Evolutionary conservation across 1,140 invertebrate species (phyloP).

Genomic region (Diplogasteroides magnus): DNA sequence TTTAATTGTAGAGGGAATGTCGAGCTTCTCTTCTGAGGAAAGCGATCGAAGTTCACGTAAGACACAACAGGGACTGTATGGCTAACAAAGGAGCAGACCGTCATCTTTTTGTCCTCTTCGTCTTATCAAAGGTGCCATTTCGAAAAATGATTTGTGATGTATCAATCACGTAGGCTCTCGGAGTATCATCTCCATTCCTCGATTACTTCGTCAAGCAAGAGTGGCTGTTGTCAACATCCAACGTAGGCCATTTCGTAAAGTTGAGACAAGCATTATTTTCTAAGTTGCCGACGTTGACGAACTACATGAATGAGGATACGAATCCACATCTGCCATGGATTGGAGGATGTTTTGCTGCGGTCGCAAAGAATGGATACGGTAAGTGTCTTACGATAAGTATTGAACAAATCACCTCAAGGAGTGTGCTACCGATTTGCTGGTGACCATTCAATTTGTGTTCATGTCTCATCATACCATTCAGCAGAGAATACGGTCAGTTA

Average conservation of each 20-base stretch:
- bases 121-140: conserved; percentile 83
- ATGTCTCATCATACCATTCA: conserved; percentile 58
- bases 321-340: conserved; percentile 12
- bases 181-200: conserved; percentile 62
- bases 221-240: conserved; percentile 93
- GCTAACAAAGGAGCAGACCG: conserved; percentile 88
- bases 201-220: conserved; percentile 87
- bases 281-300: conserved; percentile 33
- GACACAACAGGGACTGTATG: conserved; percentile 72
- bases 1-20: conserved; percentile 51
- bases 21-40: conserved; percentile 62
- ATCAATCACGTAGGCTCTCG: conserved; percentile 48
- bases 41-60: conserved; percentile 71
- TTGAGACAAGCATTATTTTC: no score
- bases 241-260: no score
- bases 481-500: conserved; percentile 50
- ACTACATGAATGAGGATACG: conserved; percentile 12
- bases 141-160: background rate
- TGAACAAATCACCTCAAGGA: background rate
- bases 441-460: conserved; percentile 57
- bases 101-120: conserved; percentile 92
- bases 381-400: background rate
- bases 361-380: conserved; percentile 60
- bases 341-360: conserved; percentile 30
- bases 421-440: conserved; percentile 59